These are phyloP conservation scores for Phaenicophaeus curvirostris DNA, from an alignment of 2,797 vertebrate genomes.

Conservation along the genomic window DNA sequence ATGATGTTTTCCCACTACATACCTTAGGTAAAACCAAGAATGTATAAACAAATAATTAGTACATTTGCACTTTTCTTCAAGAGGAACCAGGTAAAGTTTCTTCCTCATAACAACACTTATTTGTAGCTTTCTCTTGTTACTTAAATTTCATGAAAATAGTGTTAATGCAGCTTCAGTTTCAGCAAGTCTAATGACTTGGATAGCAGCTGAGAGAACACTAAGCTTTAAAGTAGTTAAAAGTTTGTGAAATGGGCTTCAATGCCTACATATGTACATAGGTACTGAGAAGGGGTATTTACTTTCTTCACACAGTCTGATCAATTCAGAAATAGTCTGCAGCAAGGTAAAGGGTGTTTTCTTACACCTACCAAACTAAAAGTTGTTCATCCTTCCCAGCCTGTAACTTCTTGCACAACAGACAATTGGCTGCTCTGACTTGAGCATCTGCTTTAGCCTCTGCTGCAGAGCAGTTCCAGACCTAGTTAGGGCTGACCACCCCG, in stretches of 20 bases:
- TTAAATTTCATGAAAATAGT: neutral
- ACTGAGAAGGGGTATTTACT: neutral
- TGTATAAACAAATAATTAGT: neutral
- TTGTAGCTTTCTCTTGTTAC: neutral
- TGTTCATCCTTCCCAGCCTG: neutral
- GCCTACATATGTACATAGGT: neutral
- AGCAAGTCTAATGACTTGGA: neutral
- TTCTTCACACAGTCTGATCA: neutral
- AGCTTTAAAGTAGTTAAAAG: neutral
- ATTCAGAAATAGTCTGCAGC: neutral
- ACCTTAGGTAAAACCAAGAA: neutral
- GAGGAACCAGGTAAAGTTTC: neutral
- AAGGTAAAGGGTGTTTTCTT: neutral
- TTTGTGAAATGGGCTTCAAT: neutral
- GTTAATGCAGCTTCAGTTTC: neutral
- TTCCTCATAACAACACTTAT: neutral
- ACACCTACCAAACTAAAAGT: neutral
- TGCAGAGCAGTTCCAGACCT: neutral
- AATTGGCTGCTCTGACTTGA: neutral
- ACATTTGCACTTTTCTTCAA: conserved; percentile 14
- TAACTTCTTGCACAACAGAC: neutral
- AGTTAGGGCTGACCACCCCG: neutral
- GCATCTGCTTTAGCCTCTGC: neutral
- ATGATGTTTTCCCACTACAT: neutral
- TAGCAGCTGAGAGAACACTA: conserved; percentile 2